Percentiles rank a stretch among this genome's conserved stretches.
phyloP scores from a whole-genome alignment of 2,113 vertebrate species.

The Bubo blakistoni region DNA sequence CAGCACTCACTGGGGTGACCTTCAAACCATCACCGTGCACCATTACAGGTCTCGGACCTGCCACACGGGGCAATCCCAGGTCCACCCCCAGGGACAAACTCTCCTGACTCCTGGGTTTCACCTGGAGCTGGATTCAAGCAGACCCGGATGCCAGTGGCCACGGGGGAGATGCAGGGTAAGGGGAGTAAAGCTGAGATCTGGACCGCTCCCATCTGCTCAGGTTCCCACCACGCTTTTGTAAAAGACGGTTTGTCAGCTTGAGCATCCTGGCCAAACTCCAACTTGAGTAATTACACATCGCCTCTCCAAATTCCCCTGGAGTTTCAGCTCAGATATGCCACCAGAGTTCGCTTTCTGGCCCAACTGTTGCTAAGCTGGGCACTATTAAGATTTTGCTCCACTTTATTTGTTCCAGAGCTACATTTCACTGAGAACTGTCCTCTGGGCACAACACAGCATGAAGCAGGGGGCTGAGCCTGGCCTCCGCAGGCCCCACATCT shows the following conservation, averaged over 20 bases:
- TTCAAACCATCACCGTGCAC: not conserved
- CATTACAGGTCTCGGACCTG: not conserved
- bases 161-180: not conserved
- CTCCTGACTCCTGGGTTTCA: not conserved
- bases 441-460: not conserved
- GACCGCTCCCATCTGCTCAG: not conserved
- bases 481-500: not conserved
- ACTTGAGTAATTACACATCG: not conserved
- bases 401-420: not conserved
- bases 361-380: not conserved
- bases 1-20: accelerated
- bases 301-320: not conserved
- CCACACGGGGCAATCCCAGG: accelerated
- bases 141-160: accelerated
- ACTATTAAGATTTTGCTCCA: not conserved
- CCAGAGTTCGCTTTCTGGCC: not conserved
- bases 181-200: not conserved
- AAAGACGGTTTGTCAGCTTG: not conserved
- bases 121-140: not conserved
- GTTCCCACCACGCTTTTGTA: not conserved
- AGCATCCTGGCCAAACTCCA: conserved; percentile 16
- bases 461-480: not conserved
- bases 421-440: not conserved
- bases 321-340: not conserved
- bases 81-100: not conserved